Conservation (phyloP, 2,113 vertebrate species). For the Stigmatopora argus region DNA sequence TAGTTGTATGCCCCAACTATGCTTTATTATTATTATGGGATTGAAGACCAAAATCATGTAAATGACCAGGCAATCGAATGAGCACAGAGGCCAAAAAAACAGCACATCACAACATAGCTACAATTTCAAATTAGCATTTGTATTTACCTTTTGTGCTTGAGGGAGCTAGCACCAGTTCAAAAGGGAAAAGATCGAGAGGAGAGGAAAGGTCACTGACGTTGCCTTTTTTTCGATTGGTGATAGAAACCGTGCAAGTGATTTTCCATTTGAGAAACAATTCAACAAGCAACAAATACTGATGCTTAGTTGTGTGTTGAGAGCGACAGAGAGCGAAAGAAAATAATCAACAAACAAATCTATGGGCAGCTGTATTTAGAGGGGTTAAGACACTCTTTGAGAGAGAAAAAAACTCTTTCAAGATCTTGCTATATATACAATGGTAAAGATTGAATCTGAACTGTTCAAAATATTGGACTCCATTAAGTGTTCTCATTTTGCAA, state of each 20-base stretch:
- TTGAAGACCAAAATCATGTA: slow-evolving; percentile 43
- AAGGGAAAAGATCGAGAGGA: slow-evolving; percentile 42
- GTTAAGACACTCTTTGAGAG: background rate
- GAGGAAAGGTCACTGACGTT: slow-evolving; percentile 49
- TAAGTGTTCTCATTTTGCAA: background rate
- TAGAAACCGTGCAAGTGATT: slow-evolving; percentile 34
- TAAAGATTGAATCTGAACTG: background rate
- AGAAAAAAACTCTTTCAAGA: background rate
- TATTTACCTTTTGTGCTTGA: slow-evolving; percentile 96
- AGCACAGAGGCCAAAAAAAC: slow-evolving; percentile 55
- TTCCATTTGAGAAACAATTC: slow-evolving; percentile 20
- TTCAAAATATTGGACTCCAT: background rate
- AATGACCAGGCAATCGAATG: slow-evolving; percentile 35
- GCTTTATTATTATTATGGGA: slow-evolving; percentile 14
- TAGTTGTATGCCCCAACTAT: slow-evolving; percentile 22
- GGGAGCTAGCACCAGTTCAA: slow-evolving; percentile 81
- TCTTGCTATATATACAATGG: background rate
- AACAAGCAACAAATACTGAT: background rate
- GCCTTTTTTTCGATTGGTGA: slow-evolving; percentile 25
- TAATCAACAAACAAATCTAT: background rate
- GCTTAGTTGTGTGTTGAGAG: background rate
- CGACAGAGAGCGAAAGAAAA: background rate
- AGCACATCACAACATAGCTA: slow-evolving; percentile 57
- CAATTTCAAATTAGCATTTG: slow-evolving; percentile 68
- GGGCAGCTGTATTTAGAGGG: background rate